phyloP scores from a whole-genome alignment of 2,797 vertebrate genomes.

The Artibeus jamaicensis region DNA sequence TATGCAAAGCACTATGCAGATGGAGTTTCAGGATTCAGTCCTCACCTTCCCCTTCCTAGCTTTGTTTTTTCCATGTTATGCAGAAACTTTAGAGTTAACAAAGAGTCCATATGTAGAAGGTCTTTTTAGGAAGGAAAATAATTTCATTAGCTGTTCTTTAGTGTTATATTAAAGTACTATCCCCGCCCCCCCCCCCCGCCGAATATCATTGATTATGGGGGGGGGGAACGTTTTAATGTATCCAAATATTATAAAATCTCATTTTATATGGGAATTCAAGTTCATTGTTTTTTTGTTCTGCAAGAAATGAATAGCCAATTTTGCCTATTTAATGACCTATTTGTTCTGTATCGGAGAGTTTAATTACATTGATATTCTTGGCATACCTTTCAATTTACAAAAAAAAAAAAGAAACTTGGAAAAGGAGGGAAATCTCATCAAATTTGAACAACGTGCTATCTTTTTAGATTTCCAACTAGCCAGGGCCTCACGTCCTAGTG shows the following conservation, averaged over 20 bases:
- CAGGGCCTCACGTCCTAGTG: background rate
- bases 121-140: background rate
- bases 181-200: too few relatives aligned
- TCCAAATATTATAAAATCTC: background rate
- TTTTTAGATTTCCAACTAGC: background rate
- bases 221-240: background rate
- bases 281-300: background rate
- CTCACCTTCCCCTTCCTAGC: background rate
- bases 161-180: background rate
- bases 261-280: background rate
- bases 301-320: background rate
- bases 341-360: background rate
- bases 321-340: background rate
- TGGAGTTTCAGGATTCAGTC: background rate
- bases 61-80: background rate
- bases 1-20: conserved; percentile 13
- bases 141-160: background rate
- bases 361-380: background rate
- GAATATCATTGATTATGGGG: background rate
- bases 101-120: too few relatives aligned
- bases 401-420: background rate
- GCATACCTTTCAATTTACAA: background rate
- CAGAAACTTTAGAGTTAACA: background rate
- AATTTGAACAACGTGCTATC: background rate
- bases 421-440: background rate